A percentile compares a stretch with the other conserved stretches of the same genome.
These are phyloP conservation scores for Ceratoteleas bidentatus DNA, from an alignment of 1,140 invertebrate species.

Conservation along the genomic window DNA sequence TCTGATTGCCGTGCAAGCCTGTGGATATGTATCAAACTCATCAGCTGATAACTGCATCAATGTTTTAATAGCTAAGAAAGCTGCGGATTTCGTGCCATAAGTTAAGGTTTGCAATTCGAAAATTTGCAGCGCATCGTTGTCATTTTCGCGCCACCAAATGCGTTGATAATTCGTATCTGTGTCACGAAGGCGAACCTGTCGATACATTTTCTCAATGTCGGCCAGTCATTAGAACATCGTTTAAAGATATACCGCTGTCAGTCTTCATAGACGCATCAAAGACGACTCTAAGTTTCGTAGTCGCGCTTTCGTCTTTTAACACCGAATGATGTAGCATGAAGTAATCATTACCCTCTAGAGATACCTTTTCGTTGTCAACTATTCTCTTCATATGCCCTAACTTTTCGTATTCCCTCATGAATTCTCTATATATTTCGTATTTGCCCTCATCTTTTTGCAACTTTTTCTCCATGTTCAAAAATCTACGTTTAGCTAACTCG, in stretches of 20 bases:
- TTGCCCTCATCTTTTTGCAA: background rate
- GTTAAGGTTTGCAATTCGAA: conserved; percentile 74
- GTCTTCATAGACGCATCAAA: background rate
- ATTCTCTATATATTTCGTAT: background rate
- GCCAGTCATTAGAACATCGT: conserved; percentile 1
- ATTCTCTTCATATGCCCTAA: background rate
- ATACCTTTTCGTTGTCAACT: too few relatives aligned
- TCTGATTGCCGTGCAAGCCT: background rate
- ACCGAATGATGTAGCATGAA: background rate
- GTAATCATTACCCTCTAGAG: background rate
- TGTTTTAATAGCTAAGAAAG: conserved; percentile 62
- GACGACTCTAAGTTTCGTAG: background rate
- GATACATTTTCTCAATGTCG: conserved; percentile 78
- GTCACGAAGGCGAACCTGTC: conserved; percentile 70
- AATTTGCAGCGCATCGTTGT: conserved; percentile 52
- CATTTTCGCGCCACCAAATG: conserved; percentile 73
- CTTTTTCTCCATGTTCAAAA: background rate
- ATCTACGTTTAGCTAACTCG: background rate
- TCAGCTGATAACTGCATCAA: background rate
- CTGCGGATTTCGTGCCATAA: conserved; percentile 69
- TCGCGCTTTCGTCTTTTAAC: background rate
- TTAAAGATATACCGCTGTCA: background rate
- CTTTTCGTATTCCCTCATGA: background rate
- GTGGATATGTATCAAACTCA: background rate
- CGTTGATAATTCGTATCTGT: conserved; percentile 70